These are phyloP conservation scores for Acleris emargana DNA, from an alignment of 2,888 invertebrate genomes.

Conservation along the genomic window DNA sequence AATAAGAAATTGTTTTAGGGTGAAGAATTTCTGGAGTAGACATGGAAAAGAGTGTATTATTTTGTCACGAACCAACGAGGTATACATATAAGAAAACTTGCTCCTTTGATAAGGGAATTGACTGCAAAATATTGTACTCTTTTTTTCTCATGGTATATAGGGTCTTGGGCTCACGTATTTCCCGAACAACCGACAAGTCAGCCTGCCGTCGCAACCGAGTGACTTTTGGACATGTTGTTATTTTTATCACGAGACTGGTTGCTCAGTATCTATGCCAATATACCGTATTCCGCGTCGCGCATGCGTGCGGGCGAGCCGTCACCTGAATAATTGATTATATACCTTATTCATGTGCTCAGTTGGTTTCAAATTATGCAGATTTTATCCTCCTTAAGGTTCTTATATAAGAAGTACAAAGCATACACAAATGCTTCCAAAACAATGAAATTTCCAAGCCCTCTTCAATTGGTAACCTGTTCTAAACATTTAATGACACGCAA, in stretches of 20 bases:
- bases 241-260: conserved; percentile 18
- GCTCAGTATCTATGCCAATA: conserved; percentile 31
- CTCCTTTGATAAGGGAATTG: too few relatives aligned
- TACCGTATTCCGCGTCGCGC: conserved; percentile 30
- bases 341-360: conserved; percentile 26
- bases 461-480: background rate
- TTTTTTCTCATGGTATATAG: too few relatives aligned
- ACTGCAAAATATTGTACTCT: too few relatives aligned
- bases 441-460: background rate
- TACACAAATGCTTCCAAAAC: background rate
- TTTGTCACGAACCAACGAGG: too few relatives aligned
- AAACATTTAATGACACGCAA: background rate
- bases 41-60: too few relatives aligned
- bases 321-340: conserved; percentile 34
- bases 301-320: conserved; percentile 7
- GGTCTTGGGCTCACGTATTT: background rate
- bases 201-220: background rate
- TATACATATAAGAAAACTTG: too few relatives aligned
- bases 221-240: conserved; percentile 4
- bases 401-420: conserved; percentile 26
- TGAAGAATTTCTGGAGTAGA: too few relatives aligned
- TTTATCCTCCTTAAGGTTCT: conserved; percentile 30
- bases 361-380: conserved; percentile 30
- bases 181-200: background rate
- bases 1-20: too few relatives aligned